Evolutionary conservation across 2,113 vertebrate genomes (phyloP), one percentile per base, ranked within the genome.

Genomic region (Tinamus guttatus): DNA sequence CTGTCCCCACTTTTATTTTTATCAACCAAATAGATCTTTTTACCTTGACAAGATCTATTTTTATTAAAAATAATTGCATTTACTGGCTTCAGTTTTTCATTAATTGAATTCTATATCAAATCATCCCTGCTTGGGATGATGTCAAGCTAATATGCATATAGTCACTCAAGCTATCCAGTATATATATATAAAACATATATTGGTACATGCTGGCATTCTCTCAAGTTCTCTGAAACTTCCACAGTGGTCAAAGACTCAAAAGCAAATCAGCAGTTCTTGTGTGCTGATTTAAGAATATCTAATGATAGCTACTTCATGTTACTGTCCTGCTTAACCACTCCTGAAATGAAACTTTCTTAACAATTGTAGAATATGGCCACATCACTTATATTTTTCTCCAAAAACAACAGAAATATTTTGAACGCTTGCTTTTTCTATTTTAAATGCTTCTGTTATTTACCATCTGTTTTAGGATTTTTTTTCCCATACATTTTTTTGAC

Each of bases 101-200:
- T 75, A 85, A 11, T 7, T 84, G 9, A 22, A 21, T 84, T 71
- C 17, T 45, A 0, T 13, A 1, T 60, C 34, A 30, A 4, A 2
- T 34, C 8, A 69, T 82, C 6, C 24, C 84, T 56, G 25, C n/a
- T 81, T 52, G 56, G 19, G 22, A 10, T 45, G 12, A 43, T 7
- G 2, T 87, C n/a, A 52, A 20, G 16, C 9, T 58, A 38, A 13
- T 45, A 28, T 3, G 9, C 43, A 4, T 51, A 13, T 17, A 64
- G 32, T 49, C 54, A 54, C 18, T 47, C 5, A 24, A 49, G 43
- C 52, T 40, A 89, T 2, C 7, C 19, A 52, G 8, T 59, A 1
- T 41, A 11, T 84, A 8, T 21, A 32, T 58, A n/a, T 18, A n/a
- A 63, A 65, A 52, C 15, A 11, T 63, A 8, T 1, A 38, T 52